Percentiles rank a stretch among this genome's conserved stretches.
Evolutionary conservation across 2,113 vertebrate species (phyloP).

Genomic region (Centrocercus urophasianus): DNA sequence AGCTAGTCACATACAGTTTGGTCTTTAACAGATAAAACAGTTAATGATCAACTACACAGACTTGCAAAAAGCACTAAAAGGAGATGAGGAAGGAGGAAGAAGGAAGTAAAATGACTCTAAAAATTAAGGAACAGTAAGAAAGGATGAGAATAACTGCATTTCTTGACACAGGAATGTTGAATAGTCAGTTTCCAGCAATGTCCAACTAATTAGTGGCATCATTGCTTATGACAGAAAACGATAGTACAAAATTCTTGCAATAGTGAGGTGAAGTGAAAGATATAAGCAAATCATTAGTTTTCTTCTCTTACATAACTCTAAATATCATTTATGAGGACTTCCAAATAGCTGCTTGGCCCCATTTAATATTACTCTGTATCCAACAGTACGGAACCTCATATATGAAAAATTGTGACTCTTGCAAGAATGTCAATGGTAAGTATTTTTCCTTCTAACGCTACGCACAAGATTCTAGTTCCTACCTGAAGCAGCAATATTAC

Average conservation of each 20-base stretch:
- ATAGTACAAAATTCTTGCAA: not conserved
- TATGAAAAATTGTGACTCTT: not conserved
- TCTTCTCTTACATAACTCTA: not conserved
- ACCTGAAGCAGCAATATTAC: not conserved
- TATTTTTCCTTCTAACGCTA: not conserved
- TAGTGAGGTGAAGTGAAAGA: not conserved
- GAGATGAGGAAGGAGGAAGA: not conserved
- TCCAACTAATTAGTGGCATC: not conserved
- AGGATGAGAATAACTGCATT: not conserved
- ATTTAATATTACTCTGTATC: not conserved
- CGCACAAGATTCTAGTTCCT: not conserved
- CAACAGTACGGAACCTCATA: not conserved
- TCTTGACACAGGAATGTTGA: not conserved
- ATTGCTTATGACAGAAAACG: not conserved
- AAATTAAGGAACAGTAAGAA: not conserved
- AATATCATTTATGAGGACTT: not conserved
- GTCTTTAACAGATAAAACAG: not conserved
- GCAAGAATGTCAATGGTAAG: not conserved
- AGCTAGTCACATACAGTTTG: not conserved
- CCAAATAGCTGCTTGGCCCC: not conserved
- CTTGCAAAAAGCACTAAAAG: not conserved
- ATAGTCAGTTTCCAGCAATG: not conserved
- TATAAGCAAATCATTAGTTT: not conserved
- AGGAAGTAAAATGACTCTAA: not conserved
- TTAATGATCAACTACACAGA: not conserved